Percentiles rank a stretch among this genome's conserved stretches.
These are phyloP conservation scores for Plusia festucae DNA, from an alignment of 2,888 invertebrate species.

Conservation along the genomic window DNA sequence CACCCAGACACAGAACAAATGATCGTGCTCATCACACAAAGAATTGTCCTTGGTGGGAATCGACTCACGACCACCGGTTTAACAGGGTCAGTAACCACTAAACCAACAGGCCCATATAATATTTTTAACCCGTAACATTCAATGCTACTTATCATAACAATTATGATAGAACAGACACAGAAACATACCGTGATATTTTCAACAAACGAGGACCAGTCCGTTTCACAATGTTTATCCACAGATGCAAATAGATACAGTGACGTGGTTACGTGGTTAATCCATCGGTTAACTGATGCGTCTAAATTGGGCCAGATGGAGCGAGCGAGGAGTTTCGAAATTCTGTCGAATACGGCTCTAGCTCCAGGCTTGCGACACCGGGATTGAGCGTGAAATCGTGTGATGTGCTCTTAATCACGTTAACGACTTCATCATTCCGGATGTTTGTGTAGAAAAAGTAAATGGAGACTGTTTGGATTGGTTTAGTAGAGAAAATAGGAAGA, in stretches of 20 bases:
- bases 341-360: constrained; percentile 34
- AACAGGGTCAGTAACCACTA: too few relatives aligned
- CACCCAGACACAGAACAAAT: too few relatives aligned
- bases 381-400: constrained; percentile 26
- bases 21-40: too few relatives aligned
- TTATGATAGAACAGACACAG: constrained; percentile 12
- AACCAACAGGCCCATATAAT: too few relatives aligned
- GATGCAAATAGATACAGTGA: constrained; percentile 52
- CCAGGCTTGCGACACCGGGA: constrained; percentile 41
- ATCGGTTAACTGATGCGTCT: constrained; percentile 42
- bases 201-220: constrained; percentile 27
- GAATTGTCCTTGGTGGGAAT: too few relatives aligned
- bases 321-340: constrained; percentile 51
- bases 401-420: constrained; percentile 37
- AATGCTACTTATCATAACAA: not conserved
- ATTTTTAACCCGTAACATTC: too few relatives aligned
- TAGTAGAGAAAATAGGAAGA: constrained; percentile 34
- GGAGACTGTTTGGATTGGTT: constrained; percentile 18
- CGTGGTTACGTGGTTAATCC: constrained; percentile 35
- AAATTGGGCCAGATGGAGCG: constrained; percentile 50
- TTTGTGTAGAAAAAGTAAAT: constrained; percentile 25
- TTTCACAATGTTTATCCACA: constrained; percentile 52
- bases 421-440: constrained; percentile 51
- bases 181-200: constrained; percentile 17
- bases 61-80: too few relatives aligned